These are phyloP conservation scores for Lateolabrax maculatus DNA, from an alignment of 2,797 vertebrate genomes.

Conservation along the genomic window DNA sequence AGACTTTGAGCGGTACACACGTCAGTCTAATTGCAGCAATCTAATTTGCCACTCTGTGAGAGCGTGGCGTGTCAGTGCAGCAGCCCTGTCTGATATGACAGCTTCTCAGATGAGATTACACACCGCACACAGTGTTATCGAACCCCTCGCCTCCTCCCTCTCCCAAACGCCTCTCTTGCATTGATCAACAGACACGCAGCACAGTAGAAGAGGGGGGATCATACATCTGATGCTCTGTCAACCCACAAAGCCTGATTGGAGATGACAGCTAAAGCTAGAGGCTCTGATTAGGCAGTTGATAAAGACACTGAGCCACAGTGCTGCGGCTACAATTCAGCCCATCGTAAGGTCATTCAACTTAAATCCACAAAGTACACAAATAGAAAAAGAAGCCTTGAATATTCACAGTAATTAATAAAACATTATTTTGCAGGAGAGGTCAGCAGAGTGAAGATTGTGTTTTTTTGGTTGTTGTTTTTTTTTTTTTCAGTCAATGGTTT, in stretches of 20 bases:
- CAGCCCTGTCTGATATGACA: constrained; percentile 79
- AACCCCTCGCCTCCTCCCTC: constrained; percentile 59
- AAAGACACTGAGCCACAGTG: constrained; percentile 34
- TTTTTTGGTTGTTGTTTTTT: too few species aligned
- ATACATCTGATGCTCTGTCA: constrained; percentile 63
- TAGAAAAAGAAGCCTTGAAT: not conserved
- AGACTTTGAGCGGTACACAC: constrained; percentile 50
- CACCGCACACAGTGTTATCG: constrained; percentile 72
- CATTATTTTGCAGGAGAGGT: not conserved
- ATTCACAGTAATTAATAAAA: constrained; percentile 23
- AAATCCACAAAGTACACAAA: constrained; percentile 21
- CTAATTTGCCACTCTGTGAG: constrained; percentile 77
- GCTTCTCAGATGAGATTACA: constrained; percentile 81
- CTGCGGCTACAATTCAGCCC: not conserved
- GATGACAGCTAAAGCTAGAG: constrained; percentile 65
- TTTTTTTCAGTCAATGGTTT: constrained; percentile 11
- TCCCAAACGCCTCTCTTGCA: constrained; percentile 64
- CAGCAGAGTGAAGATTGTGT: constrained; percentile 6
- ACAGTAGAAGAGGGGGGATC: constrained; percentile 33
- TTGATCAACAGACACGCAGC: constrained; percentile 69
- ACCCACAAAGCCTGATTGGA: constrained; percentile 63
- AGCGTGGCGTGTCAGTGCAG: constrained; percentile 66
- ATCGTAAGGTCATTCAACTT: constrained; percentile 13
- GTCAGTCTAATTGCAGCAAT: constrained; percentile 77
- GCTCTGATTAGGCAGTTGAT: constrained; percentile 68